Base-by-base conservation (phyloP, 2,888 invertebrate species). In the Neoitamus cyanurus region DNA sequence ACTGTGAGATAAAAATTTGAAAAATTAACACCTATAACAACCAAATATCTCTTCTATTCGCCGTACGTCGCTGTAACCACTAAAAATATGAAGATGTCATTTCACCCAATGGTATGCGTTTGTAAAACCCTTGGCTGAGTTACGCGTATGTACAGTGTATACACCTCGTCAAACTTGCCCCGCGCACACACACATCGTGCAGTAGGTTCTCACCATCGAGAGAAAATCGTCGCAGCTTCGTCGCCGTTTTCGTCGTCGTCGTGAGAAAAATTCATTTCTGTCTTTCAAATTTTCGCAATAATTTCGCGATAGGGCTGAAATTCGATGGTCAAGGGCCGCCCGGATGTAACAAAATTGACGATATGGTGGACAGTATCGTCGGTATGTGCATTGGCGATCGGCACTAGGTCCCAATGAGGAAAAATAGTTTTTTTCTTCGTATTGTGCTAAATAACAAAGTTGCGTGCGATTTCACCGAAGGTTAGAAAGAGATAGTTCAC, bases 391-490 rank as follows among this genome's bases (percentile, higher is more conserved):
- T 58, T 34, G 34, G 4, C 48, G 34, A 58, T 80, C 78, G 78
- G 78, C 78, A 34, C 58, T 48, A 20, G 36, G 48, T 7, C 58
- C 34, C 37, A 80, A 48, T 34, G 78, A 82, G 42, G 36, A 42
- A 75, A 82, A 69, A 82, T 69, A 82, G 25, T 69, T 82, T 46
- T 77, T 82, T 68, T 78, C 48, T 80, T 69, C 69, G 69, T 69
- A 69, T 69, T 83, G 83, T 72, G 72, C 83, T 83, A 83, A 83
- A 83, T 72, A 83, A 83, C 70, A 83, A 83, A 83, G 72, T 83
- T 82, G 82, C 82, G 69, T 82, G 82, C 82, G 69, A 82, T 82
- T 78, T 68, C 37, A 68, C 36, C n/a, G 34, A 80, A 68, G 69
- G 69, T 46, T 36, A 69, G 69, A 82, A 37, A 36, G 69, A 69